Base-by-base conservation (phyloP, 2,797 vertebrate species). In the Sebastes iracundus region DNA sequence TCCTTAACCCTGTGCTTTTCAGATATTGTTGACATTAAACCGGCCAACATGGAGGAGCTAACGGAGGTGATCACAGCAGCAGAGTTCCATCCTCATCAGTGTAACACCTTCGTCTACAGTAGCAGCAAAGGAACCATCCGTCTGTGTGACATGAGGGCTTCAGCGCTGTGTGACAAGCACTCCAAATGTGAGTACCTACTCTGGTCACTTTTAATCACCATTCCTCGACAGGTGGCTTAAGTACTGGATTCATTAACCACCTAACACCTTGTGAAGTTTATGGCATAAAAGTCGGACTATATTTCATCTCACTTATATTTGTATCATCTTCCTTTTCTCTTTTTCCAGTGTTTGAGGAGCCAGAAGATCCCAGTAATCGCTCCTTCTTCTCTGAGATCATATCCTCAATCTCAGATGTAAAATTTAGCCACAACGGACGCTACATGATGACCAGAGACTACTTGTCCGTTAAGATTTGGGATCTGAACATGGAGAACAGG, bases 371-470 rank as follows among this genome's bases (percentile, higher is more conserved):
- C 82, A 99, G 98, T 92, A 99, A 99, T 95, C 96, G 98, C 85
- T 99, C 98, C 2, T 99, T 99, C 96, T 99, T 99, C 95, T 99
- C 98, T 28, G 98, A 99, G 97, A 99, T 99, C 92, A 99, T 99
- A 95, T 99, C 98, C 46, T 99, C 98, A 63, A 99, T 99, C 96
- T 99, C 98, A 0, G 98, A 99, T 84, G 98, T 99, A 69, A 99
- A 99, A 92, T 99, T 99, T 92, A 99, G 98, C 94, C 98, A 99
- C 96, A 99, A 97, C 62, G 98, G 98, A 74, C 97, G 98, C 81
- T 99, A 99, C 87, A 98, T 99, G 97, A 99, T 99, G 98, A 99
- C 98, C 91, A 96, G 98, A 92, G 98, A 99, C 94, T 99, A 99
- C 92, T 94, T 99, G 94, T 99, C 98, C 7, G 97, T 99, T 86